phyloP scores from a whole-genome alignment of 2,888 invertebrate species.

The Tupiocoris notatus region DNA sequence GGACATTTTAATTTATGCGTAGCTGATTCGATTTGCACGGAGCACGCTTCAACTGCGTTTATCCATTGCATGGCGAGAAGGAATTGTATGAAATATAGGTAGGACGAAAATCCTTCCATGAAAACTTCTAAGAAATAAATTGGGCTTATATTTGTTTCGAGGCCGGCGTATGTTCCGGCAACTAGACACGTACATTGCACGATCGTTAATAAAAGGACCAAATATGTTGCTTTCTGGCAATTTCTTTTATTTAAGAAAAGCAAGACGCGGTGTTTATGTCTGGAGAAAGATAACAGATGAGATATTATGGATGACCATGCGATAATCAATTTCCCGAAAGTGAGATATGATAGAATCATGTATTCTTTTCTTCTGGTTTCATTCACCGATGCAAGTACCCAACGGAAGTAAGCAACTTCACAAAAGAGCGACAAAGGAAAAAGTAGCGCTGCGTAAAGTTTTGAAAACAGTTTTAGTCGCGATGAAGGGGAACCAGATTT shows the following conservation, averaged over 20 bases:
- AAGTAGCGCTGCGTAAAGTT: no score
- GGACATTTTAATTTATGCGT: neutral
- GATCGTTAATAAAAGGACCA: neutral
- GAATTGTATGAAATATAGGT: constrained; percentile 1
- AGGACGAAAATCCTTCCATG: neutral
- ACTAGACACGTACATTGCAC: neutral
- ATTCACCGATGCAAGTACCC: no score
- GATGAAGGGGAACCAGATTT: no score
- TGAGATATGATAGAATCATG: neutral
- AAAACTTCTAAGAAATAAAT: neutral
- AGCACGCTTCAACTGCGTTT: neutral
- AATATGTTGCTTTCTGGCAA: neutral
- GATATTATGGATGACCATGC: neutral
- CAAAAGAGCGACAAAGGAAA: no score
- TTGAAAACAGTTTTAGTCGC: no score
- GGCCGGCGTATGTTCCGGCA: neutral
- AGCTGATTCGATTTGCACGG: neutral
- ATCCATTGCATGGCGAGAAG: neutral
- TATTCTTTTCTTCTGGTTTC: neutral
- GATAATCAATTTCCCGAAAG: neutral
- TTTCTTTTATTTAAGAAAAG: neutral
- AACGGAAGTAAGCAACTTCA: no score
- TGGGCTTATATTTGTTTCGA: neutral
- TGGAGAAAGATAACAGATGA: neutral
- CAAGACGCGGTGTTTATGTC: neutral